Percentiles rank a stretch among this genome's conserved stretches.
These are phyloP conservation scores for Globicephala melas DNA, from an alignment of 2,113 vertebrate genomes.

Conservation along the genomic window DNA sequence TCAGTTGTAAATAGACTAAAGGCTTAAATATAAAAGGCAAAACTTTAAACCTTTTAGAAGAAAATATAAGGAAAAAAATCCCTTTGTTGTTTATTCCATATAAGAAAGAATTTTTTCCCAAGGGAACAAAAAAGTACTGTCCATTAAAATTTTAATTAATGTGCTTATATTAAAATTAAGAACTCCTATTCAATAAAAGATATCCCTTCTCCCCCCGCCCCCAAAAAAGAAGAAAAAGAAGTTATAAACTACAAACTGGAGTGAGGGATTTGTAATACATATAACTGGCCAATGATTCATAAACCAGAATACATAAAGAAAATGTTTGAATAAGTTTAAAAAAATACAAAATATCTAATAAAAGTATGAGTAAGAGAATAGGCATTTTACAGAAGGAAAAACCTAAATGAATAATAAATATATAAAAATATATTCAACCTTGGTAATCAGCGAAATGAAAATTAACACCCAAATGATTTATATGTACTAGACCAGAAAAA, in stretches of 20 bases:
- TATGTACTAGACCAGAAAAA: not conserved
- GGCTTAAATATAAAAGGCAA: not conserved
- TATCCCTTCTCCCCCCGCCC: rapidly evolving
- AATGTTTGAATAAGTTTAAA: not conserved
- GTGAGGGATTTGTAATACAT: not conserved
- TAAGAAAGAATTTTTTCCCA: not conserved
- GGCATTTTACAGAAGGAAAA: not conserved
- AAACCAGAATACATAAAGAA: not conserved
- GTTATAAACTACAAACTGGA: not conserved
- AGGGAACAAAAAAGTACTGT: not conserved
- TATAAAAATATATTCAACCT: not conserved
- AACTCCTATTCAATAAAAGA: not conserved
- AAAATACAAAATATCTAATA: not conserved
- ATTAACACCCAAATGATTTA: not conserved
- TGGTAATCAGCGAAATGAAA: not conserved
- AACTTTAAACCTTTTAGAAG: not conserved
- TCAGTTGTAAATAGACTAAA: not conserved
- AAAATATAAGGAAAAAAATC: not conserved
- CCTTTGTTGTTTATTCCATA: not conserved
- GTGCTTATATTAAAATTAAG: not conserved
- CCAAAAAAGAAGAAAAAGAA: not conserved
- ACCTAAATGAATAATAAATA: not conserved
- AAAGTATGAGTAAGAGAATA: not conserved
- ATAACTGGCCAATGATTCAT: not conserved
- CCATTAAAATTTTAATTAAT: not conserved